Evolutionary conservation across 2,113 vertebrate species (phyloP).

Genomic region (Phalacrocorax carbo): DNA sequence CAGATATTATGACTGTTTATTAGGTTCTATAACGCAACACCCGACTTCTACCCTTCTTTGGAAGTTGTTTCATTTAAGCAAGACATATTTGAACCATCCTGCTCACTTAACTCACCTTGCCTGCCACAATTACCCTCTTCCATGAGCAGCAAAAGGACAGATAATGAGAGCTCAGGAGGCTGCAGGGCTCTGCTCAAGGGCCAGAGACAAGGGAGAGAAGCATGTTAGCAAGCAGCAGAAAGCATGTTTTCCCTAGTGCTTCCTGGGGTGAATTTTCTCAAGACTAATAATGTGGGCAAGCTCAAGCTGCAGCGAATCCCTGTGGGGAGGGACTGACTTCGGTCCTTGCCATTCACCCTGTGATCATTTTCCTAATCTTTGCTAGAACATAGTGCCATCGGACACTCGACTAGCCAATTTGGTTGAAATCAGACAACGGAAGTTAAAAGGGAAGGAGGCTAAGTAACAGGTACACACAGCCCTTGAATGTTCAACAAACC

Average conservation of each 20-base stretch:
- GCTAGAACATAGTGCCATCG: accelerated
- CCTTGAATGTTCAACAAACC: not conserved
- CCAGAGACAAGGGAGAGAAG: not conserved
- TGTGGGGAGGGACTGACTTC: not conserved
- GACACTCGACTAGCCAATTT: not conserved
- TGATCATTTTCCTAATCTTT: not conserved
- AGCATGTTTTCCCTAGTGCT: not conserved
- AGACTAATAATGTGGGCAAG: not conserved
- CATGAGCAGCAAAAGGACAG: not conserved
- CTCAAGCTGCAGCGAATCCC: not conserved
- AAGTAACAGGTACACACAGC: not conserved
- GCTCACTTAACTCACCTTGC: accelerated
- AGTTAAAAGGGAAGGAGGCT: not conserved
- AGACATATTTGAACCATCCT: not conserved
- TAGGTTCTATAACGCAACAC: not conserved
- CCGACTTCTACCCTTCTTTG: not conserved
- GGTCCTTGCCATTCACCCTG: not conserved
- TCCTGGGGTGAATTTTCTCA: not conserved
- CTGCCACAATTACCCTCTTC: not conserved
- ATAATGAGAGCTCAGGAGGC: not conserved
- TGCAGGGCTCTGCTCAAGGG: not conserved
- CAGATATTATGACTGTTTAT: not conserved
- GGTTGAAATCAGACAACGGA: not conserved
- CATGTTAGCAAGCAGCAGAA: not conserved
- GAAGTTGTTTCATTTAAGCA: not conserved